Base-by-base conservation (phyloP, 2,113 vertebrate genomes). In the Tachycineta bicolor region DNA sequence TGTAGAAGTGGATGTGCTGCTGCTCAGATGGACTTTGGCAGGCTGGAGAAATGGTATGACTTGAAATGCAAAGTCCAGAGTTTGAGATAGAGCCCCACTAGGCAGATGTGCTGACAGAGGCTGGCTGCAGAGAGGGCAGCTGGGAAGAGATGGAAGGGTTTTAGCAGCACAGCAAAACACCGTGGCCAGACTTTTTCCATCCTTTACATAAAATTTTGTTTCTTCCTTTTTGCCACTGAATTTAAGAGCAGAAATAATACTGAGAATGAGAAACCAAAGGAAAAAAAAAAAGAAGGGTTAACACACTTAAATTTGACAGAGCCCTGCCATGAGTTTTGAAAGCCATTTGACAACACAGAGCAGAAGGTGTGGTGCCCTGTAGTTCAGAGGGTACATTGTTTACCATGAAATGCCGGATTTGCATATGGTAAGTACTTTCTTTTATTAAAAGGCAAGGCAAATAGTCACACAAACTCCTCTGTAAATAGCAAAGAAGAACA, bases 381-480 rank as follows among this genome's bases (percentile, higher is more conserved):
- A 96, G 95, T 97, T 97, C 96, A 96, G 86, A 96, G 96, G 96
- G 96, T 95, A 96, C 55, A 74, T 82, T 97, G 97, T 97, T 97
- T 97, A 97, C 94, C 91, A 93, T 94, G 94, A 97, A 97, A 97
- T 97, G 96, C 97, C 92, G 83, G 94, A 97, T 97, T 97, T 97
- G 95, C 97, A 97, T 97, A 97, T 96, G 96, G 76, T 93, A 96
- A 97, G 96, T 93, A 94, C 87, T 93, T 97, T 96, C 97, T 96
- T 97, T 97, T 97, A 97, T 97, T 97, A 96, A 95, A 97, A 97
- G 83, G 70, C 93, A 95, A 95, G 93, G 97, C 95, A 96, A 97
- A 97, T 97, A 97, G 96, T 97, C 97, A 97, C 94, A 93, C 94
- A 96, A 97, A 96, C 89, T 93, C 96, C 89, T 96, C 89, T 96